A percentile compares a stretch with the other conserved stretches of the same genome.
phyloP scores from a whole-genome alignment of 2,113 vertebrate species.

The Corvus cornix region DNA sequence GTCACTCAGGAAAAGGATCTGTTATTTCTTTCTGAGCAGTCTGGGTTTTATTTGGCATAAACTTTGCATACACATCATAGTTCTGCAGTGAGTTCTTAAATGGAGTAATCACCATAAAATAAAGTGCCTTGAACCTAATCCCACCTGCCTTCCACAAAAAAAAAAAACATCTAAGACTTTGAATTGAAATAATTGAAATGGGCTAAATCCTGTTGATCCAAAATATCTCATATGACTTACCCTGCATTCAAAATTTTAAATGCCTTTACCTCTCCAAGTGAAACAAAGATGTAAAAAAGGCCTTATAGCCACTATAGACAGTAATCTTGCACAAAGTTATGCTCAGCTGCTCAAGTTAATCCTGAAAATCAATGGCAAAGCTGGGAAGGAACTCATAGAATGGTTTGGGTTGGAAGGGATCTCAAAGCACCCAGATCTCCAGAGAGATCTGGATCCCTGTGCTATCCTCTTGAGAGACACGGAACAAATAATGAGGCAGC shows the following conservation, averaged over 20 bases:
- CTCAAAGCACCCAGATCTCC: background rate
- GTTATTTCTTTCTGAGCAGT: background rate
- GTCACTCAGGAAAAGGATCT: background rate
- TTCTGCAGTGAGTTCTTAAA: background rate
- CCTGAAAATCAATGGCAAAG: background rate
- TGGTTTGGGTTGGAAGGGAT: background rate
- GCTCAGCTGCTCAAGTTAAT: background rate
- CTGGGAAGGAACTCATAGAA: background rate
- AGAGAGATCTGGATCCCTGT: background rate
- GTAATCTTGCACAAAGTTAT: background rate
- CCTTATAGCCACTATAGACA: background rate
- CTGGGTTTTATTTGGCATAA: background rate
- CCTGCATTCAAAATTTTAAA: background rate
- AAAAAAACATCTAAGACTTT: background rate
- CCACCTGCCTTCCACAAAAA: background rate
- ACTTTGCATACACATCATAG: background rate
- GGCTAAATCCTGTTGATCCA: accelerated
- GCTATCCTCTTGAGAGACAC: background rate
- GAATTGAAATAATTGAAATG: background rate
- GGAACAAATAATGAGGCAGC: background rate
- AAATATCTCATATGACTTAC: background rate
- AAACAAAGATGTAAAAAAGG: background rate
- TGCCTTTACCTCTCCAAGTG: background rate
- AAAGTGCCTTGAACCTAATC: background rate
- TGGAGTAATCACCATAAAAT: background rate